Base-by-base conservation (phyloP, 2,888 invertebrate genomes). In the Phytoseiulus persimilis region DNA sequence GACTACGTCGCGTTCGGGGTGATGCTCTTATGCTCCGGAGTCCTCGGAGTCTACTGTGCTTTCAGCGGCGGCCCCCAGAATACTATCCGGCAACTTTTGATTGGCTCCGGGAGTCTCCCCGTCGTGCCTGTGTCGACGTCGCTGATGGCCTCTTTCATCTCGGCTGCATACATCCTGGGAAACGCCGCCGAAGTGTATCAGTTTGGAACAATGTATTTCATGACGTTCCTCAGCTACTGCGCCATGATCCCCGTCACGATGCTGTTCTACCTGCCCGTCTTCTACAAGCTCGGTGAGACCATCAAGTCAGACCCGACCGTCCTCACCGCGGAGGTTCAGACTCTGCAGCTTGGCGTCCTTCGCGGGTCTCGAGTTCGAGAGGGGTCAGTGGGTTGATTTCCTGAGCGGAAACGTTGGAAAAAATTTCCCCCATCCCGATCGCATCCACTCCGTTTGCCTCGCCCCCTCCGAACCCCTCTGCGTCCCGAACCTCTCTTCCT, bases 221-320 rank as follows among this genome's bases (percentile, higher is more conserved):
- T 87, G 87, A 87, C 87, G n/a, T 87, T 87, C 87, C 87, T 87
- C 6, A 87, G 87, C 33, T 87, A 87, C 87, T 87, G 87, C 31
- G 87, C 87, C 33, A 87, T 87, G 87, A 87, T 87, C 11, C 33
- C 87, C 28, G 45, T 45, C 0, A n/a, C 87, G 32, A 87, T 87
- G 39, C 5, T 87, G 6, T 87, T 87, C 87, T 87, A 87, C 32
- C 23, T 87, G 87, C 87, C 87, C 32, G 87, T 87, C 39, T 87
- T 87, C 87, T 87, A 87, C 87, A 87, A 87, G 31, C 33, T 87
- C 32, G 87, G 87, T 87, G n/a, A 87, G 87, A 87, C 11, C 32
- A 9, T n/a, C 84, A n/a, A 31, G 2, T 18, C 32, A 84, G n/a
- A n/a, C n/a, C n/a, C n/a, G n/a, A n/a, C 46, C 46, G 46, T 46